Evolutionary conservation across 2,888 invertebrate species (phyloP).

Genomic region (Unio pictorum): DNA sequence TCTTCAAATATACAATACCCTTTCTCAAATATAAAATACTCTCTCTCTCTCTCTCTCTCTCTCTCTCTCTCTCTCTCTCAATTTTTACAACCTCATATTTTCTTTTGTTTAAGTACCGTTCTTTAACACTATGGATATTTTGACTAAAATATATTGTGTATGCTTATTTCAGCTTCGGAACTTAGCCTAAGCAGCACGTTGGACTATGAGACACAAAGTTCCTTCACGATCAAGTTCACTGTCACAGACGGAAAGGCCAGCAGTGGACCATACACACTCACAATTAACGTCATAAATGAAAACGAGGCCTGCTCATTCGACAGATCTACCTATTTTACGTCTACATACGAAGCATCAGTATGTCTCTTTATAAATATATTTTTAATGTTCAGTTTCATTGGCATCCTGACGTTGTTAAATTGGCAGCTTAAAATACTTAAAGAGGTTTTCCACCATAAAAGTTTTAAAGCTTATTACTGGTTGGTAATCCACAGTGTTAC

Average conservation of each 20-base stretch:
- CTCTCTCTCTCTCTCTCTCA: not conserved
- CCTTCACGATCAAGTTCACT: constrained; percentile 24
- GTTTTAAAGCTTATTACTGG: no score
- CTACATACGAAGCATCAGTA: constrained; percentile 34
- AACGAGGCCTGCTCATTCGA: constrained; percentile 37
- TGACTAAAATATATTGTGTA: not conserved
- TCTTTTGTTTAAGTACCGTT: no score
- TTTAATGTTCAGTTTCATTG: not conserved
- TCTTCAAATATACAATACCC: no score
- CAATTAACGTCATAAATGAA: constrained; percentile 31
- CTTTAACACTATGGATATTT: no score
- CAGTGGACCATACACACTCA: constrained; percentile 23
- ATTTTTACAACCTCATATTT: not conserved
- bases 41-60: no score
- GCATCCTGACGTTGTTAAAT: no score
- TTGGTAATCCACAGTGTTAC: no score
- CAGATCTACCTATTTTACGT: constrained; percentile 18
- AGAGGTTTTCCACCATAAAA: no score
- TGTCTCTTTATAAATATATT: constrained; percentile 4
- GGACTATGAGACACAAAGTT: constrained; percentile 26
- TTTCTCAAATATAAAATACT: no score
- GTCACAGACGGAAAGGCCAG: constrained; percentile 25
- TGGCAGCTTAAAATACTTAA: no score
- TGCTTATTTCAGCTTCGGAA: not conserved
- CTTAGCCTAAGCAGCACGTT: constrained; percentile 5